These are phyloP conservation scores for Drosophila pseudoananassae DNA, from an alignment of 1,140 invertebrate genomes.

Conservation along the genomic window DNA sequence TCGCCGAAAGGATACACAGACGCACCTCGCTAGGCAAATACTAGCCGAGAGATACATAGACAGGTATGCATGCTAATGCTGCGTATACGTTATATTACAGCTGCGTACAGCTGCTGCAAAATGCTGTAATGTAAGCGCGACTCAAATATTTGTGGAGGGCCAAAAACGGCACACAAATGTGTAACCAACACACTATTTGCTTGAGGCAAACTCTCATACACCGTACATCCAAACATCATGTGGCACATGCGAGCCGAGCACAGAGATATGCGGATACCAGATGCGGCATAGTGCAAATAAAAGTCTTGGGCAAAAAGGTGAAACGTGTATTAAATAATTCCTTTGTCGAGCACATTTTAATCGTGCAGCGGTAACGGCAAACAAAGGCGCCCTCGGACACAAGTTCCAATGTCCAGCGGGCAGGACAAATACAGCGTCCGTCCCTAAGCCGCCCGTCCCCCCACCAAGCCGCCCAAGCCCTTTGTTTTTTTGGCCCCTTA, in stretches of 20 bases:
- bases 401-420: slow-evolving; percentile 64
- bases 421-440: slow-evolving; percentile 57
- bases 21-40: slow-evolving; percentile 24
- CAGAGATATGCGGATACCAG: slow-evolving; percentile 30
- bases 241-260: slow-evolving; percentile 1
- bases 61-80: slow-evolving; percentile 76
- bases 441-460: not conserved
- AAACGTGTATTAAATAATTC: slow-evolving; percentile 83
- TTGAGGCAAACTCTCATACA: slow-evolving; percentile 60
- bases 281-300: slow-evolving; percentile 73
- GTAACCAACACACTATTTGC: slow-evolving; percentile 82
- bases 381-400: slow-evolving; percentile 48
- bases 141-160: slow-evolving; percentile 76
- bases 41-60: slow-evolving; percentile 14
- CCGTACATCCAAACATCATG: not conserved
- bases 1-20: slow-evolving; percentile 27
- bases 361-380: slow-evolving; percentile 77
- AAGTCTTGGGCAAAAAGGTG: slow-evolving; percentile 78
- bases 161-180: slow-evolving; percentile 77
- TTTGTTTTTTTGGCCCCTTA: slow-evolving; percentile 18
- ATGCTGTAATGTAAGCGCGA: slow-evolving; percentile 63
- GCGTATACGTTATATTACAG: slow-evolving; percentile 78
- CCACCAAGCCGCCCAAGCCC: slow-evolving; percentile 13
- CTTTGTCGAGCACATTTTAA: slow-evolving; percentile 82
- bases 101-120: slow-evolving; percentile 74